These are phyloP conservation scores for Xerus rutilus DNA, from an alignment of 2,797 vertebrate genomes.

Conservation along the genomic window DNA sequence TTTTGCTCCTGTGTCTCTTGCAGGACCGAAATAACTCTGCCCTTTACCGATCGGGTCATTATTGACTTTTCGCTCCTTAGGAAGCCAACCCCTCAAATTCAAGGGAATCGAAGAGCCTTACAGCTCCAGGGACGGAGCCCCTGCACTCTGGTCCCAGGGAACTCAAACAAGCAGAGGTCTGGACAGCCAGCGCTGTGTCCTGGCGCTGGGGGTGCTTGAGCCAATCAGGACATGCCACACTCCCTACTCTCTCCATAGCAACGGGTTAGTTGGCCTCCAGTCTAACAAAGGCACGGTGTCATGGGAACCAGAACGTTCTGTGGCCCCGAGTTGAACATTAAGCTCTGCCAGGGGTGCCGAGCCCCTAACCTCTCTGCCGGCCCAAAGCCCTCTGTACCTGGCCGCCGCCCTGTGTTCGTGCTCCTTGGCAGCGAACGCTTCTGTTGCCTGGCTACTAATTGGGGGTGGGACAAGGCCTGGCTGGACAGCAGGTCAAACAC, in stretches of 20 bases:
- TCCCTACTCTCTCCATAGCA: not conserved
- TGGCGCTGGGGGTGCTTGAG: rapidly evolving
- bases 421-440: conserved; percentile 35
- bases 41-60: rapidly evolving
- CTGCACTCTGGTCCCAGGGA: rapidly evolving
- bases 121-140: rapidly evolving
- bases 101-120: not conserved
- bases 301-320: conserved; percentile 80
- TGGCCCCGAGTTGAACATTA: conserved; percentile 8
- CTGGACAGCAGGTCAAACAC: conserved; percentile 55
- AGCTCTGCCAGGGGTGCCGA: not conserved
- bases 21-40: not conserved
- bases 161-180: not conserved
- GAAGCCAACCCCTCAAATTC: not conserved
- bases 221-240: too few species aligned
- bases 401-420: too few species aligned
- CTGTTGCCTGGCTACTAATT: conserved; percentile 89
- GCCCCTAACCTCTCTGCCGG: conserved; percentile 78
- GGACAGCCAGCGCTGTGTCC: not conserved
- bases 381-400: conserved; percentile 73
- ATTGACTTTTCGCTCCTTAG: rapidly evolving
- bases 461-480: conserved; percentile 71
- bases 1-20: not conserved
- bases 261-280: not conserved
- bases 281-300: conserved; percentile 80